A percentile compares a stretch with the other conserved stretches of the same genome.
phyloP scores from a whole-genome alignment of 2,888 invertebrate genomes.

The Caenorhabditis angaria region DNA sequence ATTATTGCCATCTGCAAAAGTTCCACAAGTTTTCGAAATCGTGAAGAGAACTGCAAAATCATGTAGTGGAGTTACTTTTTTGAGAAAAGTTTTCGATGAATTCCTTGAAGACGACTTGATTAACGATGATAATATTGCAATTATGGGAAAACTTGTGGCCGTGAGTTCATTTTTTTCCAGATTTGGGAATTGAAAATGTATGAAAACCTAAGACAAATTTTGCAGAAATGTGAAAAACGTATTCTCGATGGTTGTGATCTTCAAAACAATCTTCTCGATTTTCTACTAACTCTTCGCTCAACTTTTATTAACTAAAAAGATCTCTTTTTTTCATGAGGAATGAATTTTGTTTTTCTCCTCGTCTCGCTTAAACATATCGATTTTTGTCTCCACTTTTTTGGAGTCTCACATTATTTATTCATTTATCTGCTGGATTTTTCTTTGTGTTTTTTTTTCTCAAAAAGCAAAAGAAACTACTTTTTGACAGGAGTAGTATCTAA shows the following conservation, averaged over 20 bases:
- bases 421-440: neutral
- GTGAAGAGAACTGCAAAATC: slow-evolving; percentile 17
- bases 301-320: slow-evolving; percentile 13
- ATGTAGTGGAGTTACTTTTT: slow-evolving; percentile 32
- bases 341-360: neutral
- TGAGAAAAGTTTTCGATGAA: slow-evolving; percentile 32
- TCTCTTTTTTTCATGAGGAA: neutral
- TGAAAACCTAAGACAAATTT: neutral
- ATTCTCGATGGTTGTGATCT: slow-evolving; percentile 42
- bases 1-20: slow-evolving; percentile 8
- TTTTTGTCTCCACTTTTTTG: slow-evolving; percentile 1
- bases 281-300: slow-evolving; percentile 37
- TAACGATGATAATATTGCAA: slow-evolving; percentile 30
- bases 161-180: slow-evolving; percentile 12
- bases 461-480: neutral
- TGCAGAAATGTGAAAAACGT: slow-evolving; percentile 39
- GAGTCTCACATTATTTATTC: neutral
- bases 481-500: neutral
- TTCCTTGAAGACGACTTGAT: slow-evolving; percentile 30
- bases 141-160: slow-evolving; percentile 31
- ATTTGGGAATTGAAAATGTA: neutral
- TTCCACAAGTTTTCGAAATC: slow-evolving; percentile 14
- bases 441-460: neutral
- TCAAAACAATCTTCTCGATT: slow-evolving; percentile 34
- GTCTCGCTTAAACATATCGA: slow-evolving; percentile 1